Evolutionary conservation across 2,888 invertebrate species (phyloP).

Genomic region (Electrophaes corylata): DNA sequence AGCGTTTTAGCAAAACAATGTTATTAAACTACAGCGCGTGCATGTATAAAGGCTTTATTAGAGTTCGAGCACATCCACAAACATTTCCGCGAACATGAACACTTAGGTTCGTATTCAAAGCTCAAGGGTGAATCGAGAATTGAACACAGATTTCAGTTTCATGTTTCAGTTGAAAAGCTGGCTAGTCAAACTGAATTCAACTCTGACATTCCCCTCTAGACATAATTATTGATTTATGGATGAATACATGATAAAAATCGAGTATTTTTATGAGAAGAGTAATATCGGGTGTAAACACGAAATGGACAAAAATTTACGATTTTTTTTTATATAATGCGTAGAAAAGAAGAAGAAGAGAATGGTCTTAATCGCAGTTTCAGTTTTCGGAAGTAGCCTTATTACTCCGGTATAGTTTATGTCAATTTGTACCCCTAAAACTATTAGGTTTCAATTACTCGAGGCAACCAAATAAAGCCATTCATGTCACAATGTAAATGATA

Average conservation of each 20-base stretch:
- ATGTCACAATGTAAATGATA: background rate
- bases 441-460: background rate
- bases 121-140: background rate
- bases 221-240: no score
- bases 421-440: no score
- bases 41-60: slow-evolving; percentile 25
- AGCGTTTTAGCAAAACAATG: background rate
- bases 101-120: slow-evolving; percentile 39
- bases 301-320: no score
- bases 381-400: no score
- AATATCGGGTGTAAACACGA: no score
- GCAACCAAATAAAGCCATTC: slow-evolving; percentile 1
- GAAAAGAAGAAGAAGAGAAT: no score
- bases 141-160: background rate
- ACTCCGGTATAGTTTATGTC: no score
- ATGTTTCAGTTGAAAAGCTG: background rate
- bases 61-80: slow-evolving; percentile 56
- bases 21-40: background rate
- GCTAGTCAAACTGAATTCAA: background rate
- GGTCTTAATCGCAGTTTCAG: no score
- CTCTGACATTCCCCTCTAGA: background rate
- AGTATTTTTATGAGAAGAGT: no score
- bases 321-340: no score
- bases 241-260: no score
- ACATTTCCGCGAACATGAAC: slow-evolving; percentile 53